Percentiles rank a stretch among this genome's conserved stretches.
Evolutionary conservation across 2,797 vertebrate species (phyloP).

Genomic region (Megalops cyprinoides): DNA sequence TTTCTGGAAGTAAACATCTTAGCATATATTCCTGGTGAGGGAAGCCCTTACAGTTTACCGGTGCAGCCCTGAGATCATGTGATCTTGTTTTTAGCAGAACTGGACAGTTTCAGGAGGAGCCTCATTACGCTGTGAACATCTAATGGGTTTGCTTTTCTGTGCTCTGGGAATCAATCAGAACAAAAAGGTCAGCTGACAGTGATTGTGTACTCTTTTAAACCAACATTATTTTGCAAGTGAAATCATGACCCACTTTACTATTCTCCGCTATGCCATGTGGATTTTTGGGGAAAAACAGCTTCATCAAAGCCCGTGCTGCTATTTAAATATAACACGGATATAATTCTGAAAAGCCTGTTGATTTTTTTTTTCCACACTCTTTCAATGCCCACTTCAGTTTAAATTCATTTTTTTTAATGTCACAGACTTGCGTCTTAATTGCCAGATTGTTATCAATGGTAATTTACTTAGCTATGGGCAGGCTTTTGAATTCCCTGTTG

Average conservation of each 20-base stretch:
- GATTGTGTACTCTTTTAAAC: slow-evolving; percentile 21
- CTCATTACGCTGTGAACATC: not conserved
- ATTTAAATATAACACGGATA: not conserved
- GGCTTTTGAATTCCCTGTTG: not conserved
- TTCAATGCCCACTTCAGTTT: not conserved
- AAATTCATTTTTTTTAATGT: not conserved
- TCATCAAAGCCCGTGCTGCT: too few relatives aligned
- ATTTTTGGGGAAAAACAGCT: too few relatives aligned
- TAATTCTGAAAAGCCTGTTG: not conserved
- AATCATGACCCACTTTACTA: slow-evolving; percentile 22
- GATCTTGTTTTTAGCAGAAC: not conserved
- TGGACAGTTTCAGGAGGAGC: not conserved
- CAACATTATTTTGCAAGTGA: slow-evolving; percentile 21
- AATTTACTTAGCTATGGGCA: not conserved
- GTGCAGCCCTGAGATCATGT: not conserved
- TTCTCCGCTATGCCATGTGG: not conserved
- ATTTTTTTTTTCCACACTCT: slow-evolving; percentile 4
- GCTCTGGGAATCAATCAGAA: not conserved
- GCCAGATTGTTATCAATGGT: slow-evolving; percentile 13
- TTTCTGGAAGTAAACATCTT: too few relatives aligned
- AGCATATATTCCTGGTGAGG: too few relatives aligned
- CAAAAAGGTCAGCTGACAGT: slow-evolving; percentile 17
- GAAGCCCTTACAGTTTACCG: too few relatives aligned
- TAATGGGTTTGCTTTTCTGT: not conserved
- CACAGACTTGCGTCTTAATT: not conserved